Base-by-base conservation (phyloP, 2,113 vertebrate genomes). In the Eudyptes chrysolophus region DNA sequence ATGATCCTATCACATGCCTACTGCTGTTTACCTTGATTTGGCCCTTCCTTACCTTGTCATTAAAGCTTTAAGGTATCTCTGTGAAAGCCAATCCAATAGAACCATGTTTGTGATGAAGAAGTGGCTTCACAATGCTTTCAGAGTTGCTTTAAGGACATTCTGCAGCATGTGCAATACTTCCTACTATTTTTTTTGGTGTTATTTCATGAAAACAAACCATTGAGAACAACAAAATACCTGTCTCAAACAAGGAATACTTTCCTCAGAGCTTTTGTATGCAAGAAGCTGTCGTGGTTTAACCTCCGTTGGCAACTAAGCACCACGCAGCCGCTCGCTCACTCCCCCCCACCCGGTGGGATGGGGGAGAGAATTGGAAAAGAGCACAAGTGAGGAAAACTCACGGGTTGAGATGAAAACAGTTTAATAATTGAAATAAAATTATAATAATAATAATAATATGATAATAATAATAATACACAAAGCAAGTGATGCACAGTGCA, bases 111-210 rank as follows among this genome's bases (percentile, higher is more conserved):
- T 32, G 79, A 89, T 24, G 27, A 90, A 46, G 14, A 80, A 77
- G 12, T n/a, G 18, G 20, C 32, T 78, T 58, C 60, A 42, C 22
- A 32, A n/a, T 24, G 44, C 15, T 85, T 84, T 76, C 44, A 51
- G 46, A 62, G 44, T 5, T 68, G 19, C 34, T 76, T 89, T 71
- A 68, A 44, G 49, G 65, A 22, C 25, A 13, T 87, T 70, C 42
- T 36, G 30, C 62, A 74, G 19, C 0, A 0, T 0, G 1, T 25
- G 20, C 13, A 32, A 34, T 38, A 57, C 25, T 32, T 84, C 34
- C 49, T 85, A 20, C 29, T 77, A 84, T 16, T 51, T 70, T 51
- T 70, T 58, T 54, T 38, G 74, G 24, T 75, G 10, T 66, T 87
- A 60, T 25, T 92, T 83, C 51, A 62, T 7, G 7, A 80, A 87